Evolutionary conservation across 2,113 vertebrate genomes (phyloP), one percentile per base, ranked within the genome.

Genomic region (Oncorhynchus nerka): DNA sequence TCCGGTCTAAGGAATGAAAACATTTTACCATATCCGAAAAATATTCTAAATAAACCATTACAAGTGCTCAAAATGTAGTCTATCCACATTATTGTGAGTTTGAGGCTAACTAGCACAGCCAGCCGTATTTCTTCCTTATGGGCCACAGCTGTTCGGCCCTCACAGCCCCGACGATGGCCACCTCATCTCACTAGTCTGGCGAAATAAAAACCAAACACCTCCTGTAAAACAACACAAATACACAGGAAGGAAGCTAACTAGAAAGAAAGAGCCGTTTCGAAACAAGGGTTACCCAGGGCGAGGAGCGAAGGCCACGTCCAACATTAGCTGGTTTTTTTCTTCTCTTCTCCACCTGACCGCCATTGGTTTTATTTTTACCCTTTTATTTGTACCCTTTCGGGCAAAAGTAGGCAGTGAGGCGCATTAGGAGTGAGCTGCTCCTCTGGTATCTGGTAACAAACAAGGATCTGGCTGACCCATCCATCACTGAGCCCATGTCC

Each of bases 401-500:
- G 65, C 84, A 34, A 75, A 88, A 88, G 55, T 66, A 67, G 83
- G 78, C 82, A 86, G 82, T 88, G 76, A 87, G 85, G 87, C 85
- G 87, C 80, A 84, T 89, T 84, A 88, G 32, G 61, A 68, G 70
- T 49, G 51, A 19, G 76, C 84, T 88, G 59, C 59, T 62, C 59
- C n/a, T 62, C 59, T 62, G 86, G 89, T 87, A 94, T 93, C 94
- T 91, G 90, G 90, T 93, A 93, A 93, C 92, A 93, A 94, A 95
- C 93, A 94, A 92, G 90, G 92, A 92, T 45, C 39, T 45, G 39
- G 39, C 39, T 45, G 39, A 45, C 92, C 92, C 88, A 95, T 96
- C 93, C 88, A 95, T 94, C 93, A 94, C 86, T 82, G 59, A 71
- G 79, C 82, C 92, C 87, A 89, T 78, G 75, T 91, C 77, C 84